A percentile compares a stretch with the other conserved stretches of the same genome.
Evolutionary conservation across 2,797 vertebrate species (phyloP).

Genomic region (Synaphobranchus kaupii): DNA sequence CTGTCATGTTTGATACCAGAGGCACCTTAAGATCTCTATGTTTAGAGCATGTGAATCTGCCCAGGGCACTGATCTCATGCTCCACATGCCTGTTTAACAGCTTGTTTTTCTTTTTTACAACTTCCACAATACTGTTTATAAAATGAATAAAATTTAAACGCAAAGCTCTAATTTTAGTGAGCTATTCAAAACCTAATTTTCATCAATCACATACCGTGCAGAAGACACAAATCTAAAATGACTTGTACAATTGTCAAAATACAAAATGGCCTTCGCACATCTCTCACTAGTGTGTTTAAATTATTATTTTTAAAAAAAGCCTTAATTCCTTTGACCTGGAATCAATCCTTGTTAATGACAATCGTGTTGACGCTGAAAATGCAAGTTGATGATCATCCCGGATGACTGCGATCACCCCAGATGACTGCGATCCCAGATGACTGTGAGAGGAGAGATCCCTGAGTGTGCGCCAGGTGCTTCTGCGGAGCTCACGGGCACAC

Average conservation of each 20-base stretch:
- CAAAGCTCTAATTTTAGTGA: not conserved
- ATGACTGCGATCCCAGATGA: not conserved
- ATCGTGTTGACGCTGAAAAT: not conserved
- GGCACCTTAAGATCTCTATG: not conserved
- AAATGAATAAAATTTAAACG: not conserved
- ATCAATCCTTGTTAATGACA: not conserved
- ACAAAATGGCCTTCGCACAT: not conserved
- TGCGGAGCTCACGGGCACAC: not conserved
- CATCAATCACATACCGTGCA: not conserved
- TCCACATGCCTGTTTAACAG: not conserved
- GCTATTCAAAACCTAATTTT: not conserved
- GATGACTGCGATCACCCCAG: not conserved
- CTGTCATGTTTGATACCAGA: not conserved
- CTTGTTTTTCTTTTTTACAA: not conserved
- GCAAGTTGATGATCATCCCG: not conserved
- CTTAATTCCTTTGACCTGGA: not conserved
- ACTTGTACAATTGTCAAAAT: not conserved
- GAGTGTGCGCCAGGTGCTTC: too few species aligned
- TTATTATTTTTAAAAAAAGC: too few species aligned
- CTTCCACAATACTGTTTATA: not conserved
- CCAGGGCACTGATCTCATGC: not conserved
- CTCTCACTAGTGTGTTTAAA: not conserved
- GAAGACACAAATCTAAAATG: not conserved
- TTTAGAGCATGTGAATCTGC: not conserved
- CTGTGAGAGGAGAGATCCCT: not conserved